Base-by-base conservation (phyloP, 2,888 invertebrate species). In the Hydrotaea diabolus region DNA sequence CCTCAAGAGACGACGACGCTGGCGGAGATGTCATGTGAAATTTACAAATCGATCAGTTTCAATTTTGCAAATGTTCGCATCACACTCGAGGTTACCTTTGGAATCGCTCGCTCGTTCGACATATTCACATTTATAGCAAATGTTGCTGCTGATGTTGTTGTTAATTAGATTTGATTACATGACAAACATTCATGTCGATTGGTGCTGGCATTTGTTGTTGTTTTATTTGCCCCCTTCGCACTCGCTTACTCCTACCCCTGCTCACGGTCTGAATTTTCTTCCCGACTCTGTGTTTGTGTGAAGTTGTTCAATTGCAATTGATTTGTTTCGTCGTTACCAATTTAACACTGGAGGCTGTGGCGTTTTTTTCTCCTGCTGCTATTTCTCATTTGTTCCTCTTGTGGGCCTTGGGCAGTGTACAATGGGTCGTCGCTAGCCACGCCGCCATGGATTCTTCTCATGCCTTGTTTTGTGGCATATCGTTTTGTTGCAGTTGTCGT, bases 131-230 rank as follows among this genome's bases (percentile, higher is more conserved):
- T 46, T 23, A 69, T 43, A n/a, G 39, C 19, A 19, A 9, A 39
- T 66, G 43, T 39, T 66, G 66, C 19, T 43, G 66, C 8, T 23
- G 15, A 17, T 74, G 72, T 73, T 73, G 64, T 74, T 85, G 81
- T 81, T 85, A 85, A 85, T 85, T 85, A 85, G 81, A 81, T 81
- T 76, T 85, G 84, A 85, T 85, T 85, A 81, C 79, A 79, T 81
- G 76, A 79, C 76, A 72, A 78, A 69, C 69, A 69, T 46, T 69
- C 43, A 66, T 39, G 69, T 21, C 15, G 23, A 23, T 1, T 46
- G 39, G 31, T 31, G n/a, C 31, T 7, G 31, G 31, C 31, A 31
- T 4, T 19, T 64, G 64, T 2, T 23, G 26, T 64, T 13, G 36
- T 17, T 15, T 11, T 13, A 59, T 26, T 43, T n/a, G 15, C 26